Percentiles rank a stretch among this genome's conserved stretches.
phyloP scores from a whole-genome alignment of 1,140 invertebrate species.

The Drosophila ficusphila region DNA sequence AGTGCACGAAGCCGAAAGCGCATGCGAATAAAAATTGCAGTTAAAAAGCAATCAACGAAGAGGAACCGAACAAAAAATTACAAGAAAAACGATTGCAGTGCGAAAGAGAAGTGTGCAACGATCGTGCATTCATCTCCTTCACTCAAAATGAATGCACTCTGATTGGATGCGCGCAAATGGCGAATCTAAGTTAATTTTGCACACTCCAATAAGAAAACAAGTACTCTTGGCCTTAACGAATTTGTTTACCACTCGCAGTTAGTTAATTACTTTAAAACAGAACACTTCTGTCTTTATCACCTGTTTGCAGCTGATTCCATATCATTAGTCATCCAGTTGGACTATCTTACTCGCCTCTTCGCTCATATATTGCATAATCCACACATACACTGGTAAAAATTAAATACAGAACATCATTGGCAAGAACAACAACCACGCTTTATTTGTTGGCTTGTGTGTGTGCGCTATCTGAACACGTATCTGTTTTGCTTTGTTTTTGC shows the following conservation, averaged over 20 bases:
- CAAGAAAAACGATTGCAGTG: conserved; percentile 6
- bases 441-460: conserved; percentile 6
- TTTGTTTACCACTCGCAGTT: not conserved
- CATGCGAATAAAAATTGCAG: conserved; percentile 64
- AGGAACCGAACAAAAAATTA: conserved; percentile 15
- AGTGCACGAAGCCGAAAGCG: conserved; percentile 65
- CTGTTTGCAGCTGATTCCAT: conserved; percentile 35
- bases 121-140: conserved; percentile 9
- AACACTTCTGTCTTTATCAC: conserved; percentile 14
- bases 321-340: conserved; percentile 31
- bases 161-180: conserved; percentile 58
- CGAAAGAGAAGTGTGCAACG: conserved; percentile 30
- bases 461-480: conserved; percentile 72
- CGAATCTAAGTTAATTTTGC: conserved; percentile 1
- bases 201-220: not conserved
- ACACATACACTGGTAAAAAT: conserved; percentile 24
- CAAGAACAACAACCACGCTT: conserved; percentile 41
- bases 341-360: conserved; percentile 39
- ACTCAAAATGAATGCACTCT: conserved; percentile 17
- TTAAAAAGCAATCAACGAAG: conserved; percentile 25
- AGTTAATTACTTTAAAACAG: not conserved
- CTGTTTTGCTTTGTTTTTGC: conserved; percentile 46
- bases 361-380: conserved; percentile 47
- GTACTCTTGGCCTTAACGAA: not conserved
- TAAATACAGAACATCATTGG: conserved; percentile 36